Evolutionary conservation across 2,113 vertebrate genomes (phyloP).

Genomic region (Gymnorhina tibicen): DNA sequence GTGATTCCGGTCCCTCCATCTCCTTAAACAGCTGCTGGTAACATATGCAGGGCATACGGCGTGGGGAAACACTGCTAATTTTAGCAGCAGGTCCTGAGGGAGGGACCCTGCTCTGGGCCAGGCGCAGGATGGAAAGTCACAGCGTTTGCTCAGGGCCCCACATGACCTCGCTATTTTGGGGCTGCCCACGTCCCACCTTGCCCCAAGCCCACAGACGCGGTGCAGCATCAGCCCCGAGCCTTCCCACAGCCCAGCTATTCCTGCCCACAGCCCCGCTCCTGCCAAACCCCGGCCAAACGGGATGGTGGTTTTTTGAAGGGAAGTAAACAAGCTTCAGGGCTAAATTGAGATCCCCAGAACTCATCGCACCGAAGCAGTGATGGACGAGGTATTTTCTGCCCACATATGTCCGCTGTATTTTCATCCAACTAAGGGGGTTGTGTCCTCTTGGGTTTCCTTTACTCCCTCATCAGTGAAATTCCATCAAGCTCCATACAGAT

Average conservation of each 20-base stretch:
- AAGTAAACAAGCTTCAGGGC: slow-evolving; percentile 30
- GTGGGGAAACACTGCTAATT: background rate
- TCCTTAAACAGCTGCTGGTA: slow-evolving; percentile 4
- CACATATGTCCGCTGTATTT: background rate
- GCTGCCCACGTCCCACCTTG: background rate
- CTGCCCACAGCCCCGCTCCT: background rate
- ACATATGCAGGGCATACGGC: rapidly evolving
- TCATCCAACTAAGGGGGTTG: background rate
- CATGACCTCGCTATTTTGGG: slow-evolving; percentile 2
- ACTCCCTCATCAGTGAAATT: background rate
- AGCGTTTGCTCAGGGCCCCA: background rate
- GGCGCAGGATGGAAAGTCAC: slow-evolving; percentile 35
- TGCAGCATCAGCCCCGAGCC: background rate
- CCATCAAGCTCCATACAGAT: background rate
- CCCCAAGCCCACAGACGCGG: background rate
- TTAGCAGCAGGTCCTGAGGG: background rate
- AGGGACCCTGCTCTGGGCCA: background rate
- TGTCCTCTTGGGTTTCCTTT: background rate
- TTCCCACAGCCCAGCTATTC: background rate
- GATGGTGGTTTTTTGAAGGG: background rate
- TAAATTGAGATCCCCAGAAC: background rate
- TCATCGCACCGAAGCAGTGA: background rate
- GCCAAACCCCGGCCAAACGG: background rate
- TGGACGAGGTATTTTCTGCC: background rate
- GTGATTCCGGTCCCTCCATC: background rate